Base-by-base conservation (phyloP, 2,888 invertebrate genomes). In the Hypomecis punctinalis region DNA sequence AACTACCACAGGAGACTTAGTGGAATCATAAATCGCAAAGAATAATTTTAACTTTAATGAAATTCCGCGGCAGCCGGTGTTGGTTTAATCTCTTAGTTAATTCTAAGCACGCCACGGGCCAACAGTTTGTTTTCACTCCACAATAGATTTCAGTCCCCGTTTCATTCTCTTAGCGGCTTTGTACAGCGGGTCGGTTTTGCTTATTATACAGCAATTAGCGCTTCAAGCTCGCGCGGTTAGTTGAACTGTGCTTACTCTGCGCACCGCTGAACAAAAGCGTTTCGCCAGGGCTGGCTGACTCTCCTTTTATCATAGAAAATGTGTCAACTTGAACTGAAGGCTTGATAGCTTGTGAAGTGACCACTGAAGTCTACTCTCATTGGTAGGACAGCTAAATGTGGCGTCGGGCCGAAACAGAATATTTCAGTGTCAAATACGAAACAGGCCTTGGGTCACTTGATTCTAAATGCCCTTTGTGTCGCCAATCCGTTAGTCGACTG, bases 241-340 rank as follows among this genome's bases (percentile, higher is more conserved):
- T 62, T 69, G 68, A 76, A 75, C 75, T 56, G 47, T 56, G 47
- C 39, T 47, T 56, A 56, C 40, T 60, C 57, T 66, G 46, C 63
- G 46, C 46, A 37, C 67, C 63, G 72, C 57, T 71, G 73, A 75
- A 81, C 79, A 80, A 61, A 13, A 52, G 40, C 52, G 51, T 37
- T 51, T 52, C 40, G 40, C 52, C 33, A 40, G 23, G 49, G 52
- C 10, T 40, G 52, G 52, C 6, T 42, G 40, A 40, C 51, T 13
- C 51, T 52, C 40, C 52, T 33, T 52, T 52, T 52, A 10, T 52
- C 39, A 52, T 40, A 33, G 52, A 33, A 52, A 40, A 52, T 52
- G 9, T 13, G 39, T 13, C 39, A 52, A 39, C 10, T 39, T 23
- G 23, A 40, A 33, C 33, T 40, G 40, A 67, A 68, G 65, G 67